Percentiles rank a stretch among this genome's conserved stretches.
Evolutionary conservation across 2,888 invertebrate genomes (phyloP).

Genomic region (Plagodis pulveraria): DNA sequence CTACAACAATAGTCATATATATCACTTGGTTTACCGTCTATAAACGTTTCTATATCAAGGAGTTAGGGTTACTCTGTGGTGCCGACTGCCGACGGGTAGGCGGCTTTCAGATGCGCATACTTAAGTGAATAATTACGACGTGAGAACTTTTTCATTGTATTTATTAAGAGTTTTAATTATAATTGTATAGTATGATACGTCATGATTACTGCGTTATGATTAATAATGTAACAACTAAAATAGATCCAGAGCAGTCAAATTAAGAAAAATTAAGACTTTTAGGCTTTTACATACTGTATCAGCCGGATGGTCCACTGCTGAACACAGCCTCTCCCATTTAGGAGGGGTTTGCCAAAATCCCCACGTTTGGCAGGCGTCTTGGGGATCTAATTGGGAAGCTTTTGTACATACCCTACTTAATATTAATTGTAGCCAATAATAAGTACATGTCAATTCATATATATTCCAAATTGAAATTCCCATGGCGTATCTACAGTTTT

Average conservation of each 20-base stretch:
- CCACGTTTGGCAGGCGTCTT: no score
- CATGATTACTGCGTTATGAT: conserved; percentile 9
- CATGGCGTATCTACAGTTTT: conserved; percentile 14
- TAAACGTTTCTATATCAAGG: conserved; percentile 32
- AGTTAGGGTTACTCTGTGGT: conserved; percentile 36
- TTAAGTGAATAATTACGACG: conserved; percentile 31
- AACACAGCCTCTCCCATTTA: no score
- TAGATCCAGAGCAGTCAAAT: no score
- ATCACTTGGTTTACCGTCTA: conserved; percentile 46
- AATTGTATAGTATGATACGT: conserved; percentile 11
- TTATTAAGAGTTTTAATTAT: conserved; percentile 24
- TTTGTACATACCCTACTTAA: no score
- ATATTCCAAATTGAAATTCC: conserved; percentile 20
- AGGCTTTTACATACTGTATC: no score
- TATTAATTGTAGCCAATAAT: no score
- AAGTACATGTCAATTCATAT: background rate
- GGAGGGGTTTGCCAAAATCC: no score
- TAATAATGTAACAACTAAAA: conserved; percentile 2
- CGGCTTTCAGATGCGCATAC: conserved; percentile 30
- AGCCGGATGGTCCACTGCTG: no score
- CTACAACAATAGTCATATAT: conserved; percentile 47
- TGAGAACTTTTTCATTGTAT: conserved; percentile 16
- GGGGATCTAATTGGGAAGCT: no score
- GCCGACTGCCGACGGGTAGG: conserved; percentile 21
- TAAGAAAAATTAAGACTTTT: no score